Base-by-base conservation (phyloP, 2,113 vertebrate species). In the Lamprotornis superbus region DNA sequence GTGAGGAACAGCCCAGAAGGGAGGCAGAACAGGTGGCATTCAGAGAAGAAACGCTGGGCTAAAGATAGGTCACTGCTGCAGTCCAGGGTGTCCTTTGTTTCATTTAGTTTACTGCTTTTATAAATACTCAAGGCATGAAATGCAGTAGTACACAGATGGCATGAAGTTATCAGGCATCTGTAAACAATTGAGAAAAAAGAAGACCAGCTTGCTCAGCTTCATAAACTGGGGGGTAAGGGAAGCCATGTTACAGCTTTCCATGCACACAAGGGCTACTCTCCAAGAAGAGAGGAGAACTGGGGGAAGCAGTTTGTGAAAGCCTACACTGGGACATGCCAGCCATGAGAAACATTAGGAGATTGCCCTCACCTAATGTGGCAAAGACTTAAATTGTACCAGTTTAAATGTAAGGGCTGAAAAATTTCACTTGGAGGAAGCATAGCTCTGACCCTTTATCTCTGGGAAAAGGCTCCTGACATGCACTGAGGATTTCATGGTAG, bases 181-280 rank as follows among this genome's bases (percentile, higher is more conserved):
- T 40, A 88, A 88, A 88, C 59, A 70, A 86, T 30, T 46, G 83
- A 94, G 68, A 83, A 63, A 74, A 93, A 92, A 90, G 63, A 65
- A 23, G 55, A 80, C 30, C 11, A 2, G 21, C 47, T 92, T 78
- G 55, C 50, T 90, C 68, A 81, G 55, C 60, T 78, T 67, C 68
- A 81, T 63, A 70, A 94, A 74, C 47, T 39, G 35, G 23, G 64
- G 70, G 23, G 37, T 90, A 65, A 83, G 49, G 56, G 31, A 85
- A 53, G 53, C 89, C 83, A 69, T 13, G 37, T 40, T 44, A 69
- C 42, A 70, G 68, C 39, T 74, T 86, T 70, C 73, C 35, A 9
- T 27, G 33, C 52, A 70, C 30, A 50, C 21, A 0, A 1, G 33
- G 25, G 11, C 55, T 80, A 37, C 23, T 89, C 25, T 92, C n/a